Conservation (phyloP, 2,888 invertebrate species). For the Apodemia hepburni region DNA sequence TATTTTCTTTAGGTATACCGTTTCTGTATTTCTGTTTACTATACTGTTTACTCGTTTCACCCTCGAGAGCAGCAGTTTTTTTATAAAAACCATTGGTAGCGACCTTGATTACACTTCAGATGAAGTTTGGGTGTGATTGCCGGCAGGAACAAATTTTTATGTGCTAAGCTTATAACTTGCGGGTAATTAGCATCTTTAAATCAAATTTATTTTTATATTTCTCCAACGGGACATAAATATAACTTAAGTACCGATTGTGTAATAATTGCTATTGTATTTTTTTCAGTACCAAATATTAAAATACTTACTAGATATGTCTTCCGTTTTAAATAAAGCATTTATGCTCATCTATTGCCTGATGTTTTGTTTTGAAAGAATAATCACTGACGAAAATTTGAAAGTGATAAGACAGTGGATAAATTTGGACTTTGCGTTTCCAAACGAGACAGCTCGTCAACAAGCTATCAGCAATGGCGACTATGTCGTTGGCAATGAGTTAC, state of each 20-base stretch:
- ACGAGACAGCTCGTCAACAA: neutral
- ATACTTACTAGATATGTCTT: neutral
- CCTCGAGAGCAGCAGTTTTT: neutral
- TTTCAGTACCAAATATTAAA: neutral
- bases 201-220: too few relatives aligned
- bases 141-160: too few relatives aligned
- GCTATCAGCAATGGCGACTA: neutral
- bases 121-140: too few relatives aligned
- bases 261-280: neutral
- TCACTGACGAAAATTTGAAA: neutral
- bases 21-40: too few relatives aligned
- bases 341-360: neutral
- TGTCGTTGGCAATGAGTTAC: neutral
- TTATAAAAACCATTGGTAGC: too few relatives aligned
- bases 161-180: too few relatives aligned
- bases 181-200: neutral
- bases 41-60: too few relatives aligned
- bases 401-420: neutral
- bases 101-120: too few relatives aligned
- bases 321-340: neutral
- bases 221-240: too few relatives aligned
- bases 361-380: neutral
- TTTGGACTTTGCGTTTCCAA: neutral
- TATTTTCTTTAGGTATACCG: too few relatives aligned
- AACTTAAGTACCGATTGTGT: too few relatives aligned